Evolutionary conservation across 1,140 invertebrate species (phyloP).

Genomic region (Drosophila sproati): DNA sequence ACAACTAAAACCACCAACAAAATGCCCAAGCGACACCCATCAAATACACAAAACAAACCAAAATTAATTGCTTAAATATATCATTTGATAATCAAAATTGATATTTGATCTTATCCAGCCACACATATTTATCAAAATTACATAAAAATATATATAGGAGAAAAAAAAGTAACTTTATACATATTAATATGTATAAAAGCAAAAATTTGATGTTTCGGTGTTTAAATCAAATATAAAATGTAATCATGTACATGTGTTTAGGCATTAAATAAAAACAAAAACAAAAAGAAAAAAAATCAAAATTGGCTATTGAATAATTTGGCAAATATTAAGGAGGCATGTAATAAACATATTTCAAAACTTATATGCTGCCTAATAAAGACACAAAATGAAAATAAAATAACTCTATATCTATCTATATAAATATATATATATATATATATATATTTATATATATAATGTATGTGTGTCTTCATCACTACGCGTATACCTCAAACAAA

Average conservation of each 20-base stretch:
- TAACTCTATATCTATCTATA: slow-evolving; percentile 47
- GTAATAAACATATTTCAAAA: slow-evolving; percentile 1
- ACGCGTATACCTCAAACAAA: slow-evolving; percentile 84
- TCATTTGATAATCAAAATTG: slow-evolving; percentile 24
- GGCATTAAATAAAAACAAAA: slow-evolving; percentile 40
- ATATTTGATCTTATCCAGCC: slow-evolving; percentile 11
- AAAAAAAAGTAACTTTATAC: slow-evolving; percentile 20
- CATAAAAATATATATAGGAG: slow-evolving; percentile 35
- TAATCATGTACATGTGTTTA: slow-evolving; percentile 52
- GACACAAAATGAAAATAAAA: slow-evolving; percentile 41
- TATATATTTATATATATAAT: slow-evolving; percentile 82
- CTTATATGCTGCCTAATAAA: neutral
- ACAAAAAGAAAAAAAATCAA: slow-evolving; percentile 25
- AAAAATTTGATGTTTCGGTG: slow-evolving; percentile 72
- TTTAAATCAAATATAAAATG: slow-evolving; percentile 45
- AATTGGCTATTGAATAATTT: slow-evolving; percentile 36
- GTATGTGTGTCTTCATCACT: slow-evolving; percentile 84
- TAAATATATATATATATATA: slow-evolving; percentile 46
- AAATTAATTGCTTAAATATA: slow-evolving; percentile 1
- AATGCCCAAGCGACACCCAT: slow-evolving; percentile 12
- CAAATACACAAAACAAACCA: slow-evolving; percentile 19
- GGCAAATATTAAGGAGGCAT: neutral
- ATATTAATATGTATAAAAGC: slow-evolving; percentile 12
- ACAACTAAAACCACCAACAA: slow-evolving; percentile 33
- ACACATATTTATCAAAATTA: slow-evolving; percentile 37